Evolutionary conservation across 2,797 vertebrate species (phyloP).

Genomic region (Sciurus vulgaris): DNA sequence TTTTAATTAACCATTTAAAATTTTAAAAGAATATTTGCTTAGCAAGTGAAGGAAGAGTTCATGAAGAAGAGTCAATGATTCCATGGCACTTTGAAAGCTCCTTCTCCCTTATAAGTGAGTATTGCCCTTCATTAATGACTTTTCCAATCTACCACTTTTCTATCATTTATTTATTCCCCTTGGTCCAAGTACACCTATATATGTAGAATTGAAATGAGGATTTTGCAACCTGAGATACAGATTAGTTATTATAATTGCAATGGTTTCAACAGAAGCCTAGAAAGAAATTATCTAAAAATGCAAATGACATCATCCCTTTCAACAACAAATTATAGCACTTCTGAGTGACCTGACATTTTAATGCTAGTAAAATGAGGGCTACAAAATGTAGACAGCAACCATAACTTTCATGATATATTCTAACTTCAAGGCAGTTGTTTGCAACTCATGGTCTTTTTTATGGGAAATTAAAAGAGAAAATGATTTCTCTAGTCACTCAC

Average conservation of each 20-base stretch:
- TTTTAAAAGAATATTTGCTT: background rate
- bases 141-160: background rate
- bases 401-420: background rate
- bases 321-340: slow-evolving; percentile 23
- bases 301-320: slow-evolving; percentile 30
- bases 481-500: background rate
- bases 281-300: slow-evolving; percentile 54
- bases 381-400: slow-evolving; percentile 27
- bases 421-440: background rate
- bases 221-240: background rate
- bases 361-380: slow-evolving; percentile 2
- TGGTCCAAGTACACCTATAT: background rate
- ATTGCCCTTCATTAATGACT: background rate
- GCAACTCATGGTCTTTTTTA: background rate
- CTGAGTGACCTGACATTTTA: slow-evolving; percentile 38
- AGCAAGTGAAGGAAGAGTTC: background rate
- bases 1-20: background rate
- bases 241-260: slow-evolving; percentile 27
- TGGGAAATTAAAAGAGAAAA: background rate
- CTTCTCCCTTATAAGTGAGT: background rate
- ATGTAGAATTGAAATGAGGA: background rate
- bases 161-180: background rate
- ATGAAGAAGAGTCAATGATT: background rate
- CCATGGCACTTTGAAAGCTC: background rate
- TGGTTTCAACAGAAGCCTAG: slow-evolving; percentile 19